These are phyloP conservation scores for Strigamia maritima DNA, from an alignment of 2,888 invertebrate species.

Conservation along the genomic window DNA sequence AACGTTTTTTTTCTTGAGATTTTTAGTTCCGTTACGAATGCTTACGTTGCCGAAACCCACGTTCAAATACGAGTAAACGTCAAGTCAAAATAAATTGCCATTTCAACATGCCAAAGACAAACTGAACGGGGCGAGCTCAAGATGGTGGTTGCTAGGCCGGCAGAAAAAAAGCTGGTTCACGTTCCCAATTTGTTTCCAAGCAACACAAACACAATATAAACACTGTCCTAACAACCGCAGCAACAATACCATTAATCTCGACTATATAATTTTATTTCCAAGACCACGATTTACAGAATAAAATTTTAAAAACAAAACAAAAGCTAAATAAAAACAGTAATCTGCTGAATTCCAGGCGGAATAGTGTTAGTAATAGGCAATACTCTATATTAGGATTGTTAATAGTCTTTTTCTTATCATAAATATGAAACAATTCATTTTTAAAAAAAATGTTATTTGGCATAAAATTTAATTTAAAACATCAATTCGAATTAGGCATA, in stretches of 20 bases:
- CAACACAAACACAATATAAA: neutral
- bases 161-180: conserved; percentile 12
- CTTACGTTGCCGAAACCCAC: conserved; percentile 20
- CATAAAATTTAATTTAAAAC: neutral
- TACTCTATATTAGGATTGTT: too few species aligned
- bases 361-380: too few species aligned
- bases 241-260: neutral
- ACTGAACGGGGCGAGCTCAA: conserved; percentile 23
- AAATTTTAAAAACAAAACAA: neutral
- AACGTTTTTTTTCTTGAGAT: neutral
- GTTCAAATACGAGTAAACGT: conserved; percentile 23
- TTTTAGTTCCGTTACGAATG: neutral
- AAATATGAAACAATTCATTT: neutral
- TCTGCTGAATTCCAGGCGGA: too few species aligned
- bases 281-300: neutral
- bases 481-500: neutral
- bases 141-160: conserved; percentile 20
- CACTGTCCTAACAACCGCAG: neutral
- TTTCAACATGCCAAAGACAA: conserved; percentile 23
- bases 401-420: neutral
- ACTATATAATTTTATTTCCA: neutral
- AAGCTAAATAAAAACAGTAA: too few species aligned
- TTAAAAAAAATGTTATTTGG: neutral
- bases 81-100: conserved; percentile 23
- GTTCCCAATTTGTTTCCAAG: neutral